Evolutionary conservation across 1,140 invertebrate genomes (phyloP).

Genomic region (Zaprionus vittiger): DNA sequence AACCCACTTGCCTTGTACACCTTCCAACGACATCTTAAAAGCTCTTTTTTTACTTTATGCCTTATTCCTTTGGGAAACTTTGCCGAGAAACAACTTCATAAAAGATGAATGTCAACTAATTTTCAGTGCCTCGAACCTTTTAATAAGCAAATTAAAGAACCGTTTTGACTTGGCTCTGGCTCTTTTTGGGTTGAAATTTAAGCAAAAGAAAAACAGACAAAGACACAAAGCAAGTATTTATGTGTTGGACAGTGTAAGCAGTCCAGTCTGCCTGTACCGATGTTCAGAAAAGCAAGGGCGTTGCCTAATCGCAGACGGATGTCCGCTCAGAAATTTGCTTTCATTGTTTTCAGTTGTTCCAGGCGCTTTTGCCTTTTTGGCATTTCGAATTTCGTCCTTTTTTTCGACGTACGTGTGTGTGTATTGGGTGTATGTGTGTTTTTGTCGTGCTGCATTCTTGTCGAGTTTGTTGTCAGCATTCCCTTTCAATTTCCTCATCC

Average conservation of each 20-base stretch:
- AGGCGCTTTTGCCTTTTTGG: slow-evolving; percentile 48
- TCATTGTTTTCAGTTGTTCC: slow-evolving; percentile 69
- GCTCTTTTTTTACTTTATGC: not conserved
- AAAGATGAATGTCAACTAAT: slow-evolving; percentile 8
- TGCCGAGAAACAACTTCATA: not conserved
- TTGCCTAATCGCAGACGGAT: slow-evolving; percentile 71
- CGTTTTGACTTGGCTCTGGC: not conserved
- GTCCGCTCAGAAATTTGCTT: slow-evolving; percentile 73
- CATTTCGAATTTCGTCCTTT: slow-evolving; percentile 41
- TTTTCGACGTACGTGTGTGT: slow-evolving; percentile 6
- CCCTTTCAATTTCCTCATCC: slow-evolving; percentile 80
- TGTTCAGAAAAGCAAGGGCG: not conserved
- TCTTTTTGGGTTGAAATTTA: not conserved
- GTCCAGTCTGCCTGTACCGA: slow-evolving; percentile 87
- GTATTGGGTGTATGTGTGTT: slow-evolving; percentile 5
- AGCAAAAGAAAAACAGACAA: not conserved
- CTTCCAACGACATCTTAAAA: too few relatives aligned
- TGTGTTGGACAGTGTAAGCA: slow-evolving; percentile 88
- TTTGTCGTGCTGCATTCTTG: slow-evolving; percentile 41
- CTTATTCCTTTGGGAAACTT: not conserved
- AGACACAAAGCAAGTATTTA: slow-evolving; percentile 86
- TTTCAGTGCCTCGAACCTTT: not conserved
- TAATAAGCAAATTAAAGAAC: not conserved
- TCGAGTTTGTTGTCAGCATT: slow-evolving; percentile 77
- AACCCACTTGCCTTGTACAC: not conserved